Conservation (phyloP, 2,113 vertebrate genomes). For the Forbesichthys agassizii region DNA sequence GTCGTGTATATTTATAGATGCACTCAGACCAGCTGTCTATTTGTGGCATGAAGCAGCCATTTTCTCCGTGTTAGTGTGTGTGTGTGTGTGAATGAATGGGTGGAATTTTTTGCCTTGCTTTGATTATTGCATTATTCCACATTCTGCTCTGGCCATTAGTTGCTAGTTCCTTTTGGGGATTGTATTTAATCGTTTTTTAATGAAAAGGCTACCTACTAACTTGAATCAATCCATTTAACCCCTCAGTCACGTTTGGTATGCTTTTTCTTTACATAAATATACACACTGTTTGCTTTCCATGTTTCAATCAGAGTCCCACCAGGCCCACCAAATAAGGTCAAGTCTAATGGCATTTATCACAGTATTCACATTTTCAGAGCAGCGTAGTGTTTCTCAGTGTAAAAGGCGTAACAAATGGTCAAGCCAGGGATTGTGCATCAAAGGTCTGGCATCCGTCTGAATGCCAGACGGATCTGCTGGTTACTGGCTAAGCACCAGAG, state of each 20-base stretch:
- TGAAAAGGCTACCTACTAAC: not conserved
- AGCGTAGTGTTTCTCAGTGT: slow-evolving; percentile 2
- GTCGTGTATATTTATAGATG: slow-evolving; percentile 72
- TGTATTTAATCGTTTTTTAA: not conserved
- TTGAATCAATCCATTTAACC: not conserved
- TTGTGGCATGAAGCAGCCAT: slow-evolving; percentile 43
- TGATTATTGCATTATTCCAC: not conserved
- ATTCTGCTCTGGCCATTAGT: not conserved
- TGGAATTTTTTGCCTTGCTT: slow-evolving; percentile 38
- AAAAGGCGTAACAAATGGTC: slow-evolving; percentile 38
- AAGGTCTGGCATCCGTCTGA: slow-evolving; percentile 44
- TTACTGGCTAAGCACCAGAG: slow-evolving; percentile 30
- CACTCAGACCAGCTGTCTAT: slow-evolving; percentile 61
- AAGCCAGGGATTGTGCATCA: slow-evolving; percentile 47
- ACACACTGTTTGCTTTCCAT: not conserved
- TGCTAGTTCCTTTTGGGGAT: not conserved
- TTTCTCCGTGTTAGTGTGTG: slow-evolving; percentile 38
- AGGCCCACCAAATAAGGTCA: not conserved
- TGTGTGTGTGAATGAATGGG: slow-evolving; percentile 13
- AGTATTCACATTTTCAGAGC: not conserved
- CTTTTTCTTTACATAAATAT: not conserved
- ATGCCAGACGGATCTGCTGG: too few species aligned
- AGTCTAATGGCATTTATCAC: not conserved
- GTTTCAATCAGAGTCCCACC: not conserved
- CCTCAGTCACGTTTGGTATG: not conserved